Evolutionary conservation across 2,113 vertebrate genomes (phyloP), one percentile per base, ranked within the genome.

Genomic region (Poicephalus gulielmi): DNA sequence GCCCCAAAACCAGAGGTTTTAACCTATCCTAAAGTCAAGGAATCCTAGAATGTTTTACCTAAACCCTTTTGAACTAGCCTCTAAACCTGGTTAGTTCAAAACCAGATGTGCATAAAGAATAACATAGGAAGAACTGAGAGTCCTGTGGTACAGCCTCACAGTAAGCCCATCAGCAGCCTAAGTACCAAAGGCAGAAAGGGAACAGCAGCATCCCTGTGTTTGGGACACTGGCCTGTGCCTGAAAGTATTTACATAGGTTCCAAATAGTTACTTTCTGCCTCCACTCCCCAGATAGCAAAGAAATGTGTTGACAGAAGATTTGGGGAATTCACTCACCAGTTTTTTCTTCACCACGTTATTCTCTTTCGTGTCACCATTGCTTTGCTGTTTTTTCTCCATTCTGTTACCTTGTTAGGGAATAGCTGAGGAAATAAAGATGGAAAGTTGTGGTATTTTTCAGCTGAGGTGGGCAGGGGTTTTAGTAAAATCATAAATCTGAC

Each of bases 291-390:
- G 37, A 53, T 3, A 67, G 17, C 30, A 85, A 83, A 53, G 3
- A 47, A 53, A 17, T 11, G 5, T 11, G 16, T 77, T 47, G 22
- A 66, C 25, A 77, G n/a, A 82, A 81, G 9, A 46, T 69, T 70
- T 85, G 30, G 33, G 37, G 5, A 55, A 43, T 85, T 85, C 12
- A 97, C 98, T 97, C 74, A 98, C 98, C 97, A 3, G 19, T 82
- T 96, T 98, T 70, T 89, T 97, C 39, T 89, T 95, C 5, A 11
- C n/a, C 3, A 1, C 5, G 2, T 70, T 11, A 0, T 39, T 94
- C 67, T 86, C 94, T 90, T 89, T 96, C 3, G 2, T 27, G 11
- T 79, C 59, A 11, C 35, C 5, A 0, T 89, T 80, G 46, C 57
- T 93, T 62, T 93, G 86, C 31, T 95, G 59, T 50, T 86, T 77